A percentile compares a stretch with the other conserved stretches of the same genome.
Evolutionary conservation across 2,888 invertebrate species (phyloP).

Genomic region (Acanthococcus lagerstroemiae): DNA sequence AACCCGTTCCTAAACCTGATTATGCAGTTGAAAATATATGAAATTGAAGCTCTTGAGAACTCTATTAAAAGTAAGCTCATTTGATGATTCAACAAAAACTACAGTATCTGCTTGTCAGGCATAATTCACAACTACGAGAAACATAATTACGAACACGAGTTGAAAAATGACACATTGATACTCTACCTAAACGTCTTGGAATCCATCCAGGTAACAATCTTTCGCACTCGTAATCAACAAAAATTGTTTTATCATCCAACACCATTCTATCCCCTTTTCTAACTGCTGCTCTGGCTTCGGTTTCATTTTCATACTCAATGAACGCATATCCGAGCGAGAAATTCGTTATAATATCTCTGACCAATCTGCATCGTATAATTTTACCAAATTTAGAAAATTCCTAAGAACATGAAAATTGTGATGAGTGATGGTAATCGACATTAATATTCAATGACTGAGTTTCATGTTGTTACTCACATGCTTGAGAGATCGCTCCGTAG

Average conservation of each 20-base stretch:
- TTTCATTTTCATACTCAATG: conserved; percentile 60
- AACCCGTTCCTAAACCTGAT: no score
- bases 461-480: conserved; percentile 40
- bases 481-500: conserved; percentile 49
- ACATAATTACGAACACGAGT: neutral
- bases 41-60: neutral
- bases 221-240: conserved; percentile 69
- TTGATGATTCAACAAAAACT: no score
- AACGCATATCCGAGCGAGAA: conserved; percentile 74
- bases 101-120: no score
- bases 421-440: neutral
- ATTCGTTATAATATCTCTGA: conserved; percentile 74
- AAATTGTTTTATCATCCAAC: conserved; percentile 58
- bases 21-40: neutral
- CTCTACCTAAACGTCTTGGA: conserved; percentile 60
- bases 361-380: conserved; percentile 52
- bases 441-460: no score
- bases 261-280: conserved; percentile 43
- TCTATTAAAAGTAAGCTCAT: neutral
- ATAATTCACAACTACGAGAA: no score
- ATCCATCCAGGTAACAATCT: conserved; percentile 66
- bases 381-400: conserved; percentile 55
- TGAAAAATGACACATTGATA: neutral
- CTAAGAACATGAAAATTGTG: conserved; percentile 33
- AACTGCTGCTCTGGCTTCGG: conserved; percentile 53